These are phyloP conservation scores for Atta cephalotes DNA, from an alignment of 1,140 invertebrate species.

Conservation along the genomic window DNA sequence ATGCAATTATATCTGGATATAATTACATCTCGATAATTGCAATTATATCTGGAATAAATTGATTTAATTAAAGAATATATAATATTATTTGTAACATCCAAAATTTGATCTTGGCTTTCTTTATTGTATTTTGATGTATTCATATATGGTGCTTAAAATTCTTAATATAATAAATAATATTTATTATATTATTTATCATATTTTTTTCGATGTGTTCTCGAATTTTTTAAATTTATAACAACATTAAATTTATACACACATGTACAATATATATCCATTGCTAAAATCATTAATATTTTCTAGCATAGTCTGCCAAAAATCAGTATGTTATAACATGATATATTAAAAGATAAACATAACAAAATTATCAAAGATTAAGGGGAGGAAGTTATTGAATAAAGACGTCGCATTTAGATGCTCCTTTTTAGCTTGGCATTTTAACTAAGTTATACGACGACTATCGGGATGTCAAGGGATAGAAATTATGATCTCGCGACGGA, in stretches of 20 bases:
- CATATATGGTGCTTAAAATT: too few relatives aligned
- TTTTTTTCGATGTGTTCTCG: not conserved
- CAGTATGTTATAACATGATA: not conserved
- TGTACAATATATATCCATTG: not conserved
- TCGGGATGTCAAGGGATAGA: slow-evolving; percentile 51
- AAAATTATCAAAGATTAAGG: slow-evolving; percentile 15
- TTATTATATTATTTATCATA: too few relatives aligned
- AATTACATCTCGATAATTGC: too few relatives aligned
- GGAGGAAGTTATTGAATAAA: not conserved
- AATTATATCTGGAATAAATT: too few relatives aligned
- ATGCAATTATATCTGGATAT: too few relatives aligned
- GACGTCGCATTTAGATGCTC: not conserved
- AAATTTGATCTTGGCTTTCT: too few relatives aligned
- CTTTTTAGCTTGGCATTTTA: slow-evolving; percentile 18
- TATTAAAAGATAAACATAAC: not conserved
- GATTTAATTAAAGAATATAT: too few relatives aligned
- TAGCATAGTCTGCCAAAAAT: not conserved
- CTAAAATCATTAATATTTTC: not conserved
- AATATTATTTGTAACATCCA: too few relatives aligned
- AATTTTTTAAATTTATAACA: not conserved
- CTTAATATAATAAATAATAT: too few relatives aligned
- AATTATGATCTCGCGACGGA: slow-evolving; percentile 54
- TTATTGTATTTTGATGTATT: too few relatives aligned
- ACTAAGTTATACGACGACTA: slow-evolving; percentile 28
- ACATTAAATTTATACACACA: not conserved